Percentiles rank a stretch among this genome's conserved stretches.
Conservation (phyloP, 2,113 vertebrate species). For the Cynocephalus volans region DNA sequence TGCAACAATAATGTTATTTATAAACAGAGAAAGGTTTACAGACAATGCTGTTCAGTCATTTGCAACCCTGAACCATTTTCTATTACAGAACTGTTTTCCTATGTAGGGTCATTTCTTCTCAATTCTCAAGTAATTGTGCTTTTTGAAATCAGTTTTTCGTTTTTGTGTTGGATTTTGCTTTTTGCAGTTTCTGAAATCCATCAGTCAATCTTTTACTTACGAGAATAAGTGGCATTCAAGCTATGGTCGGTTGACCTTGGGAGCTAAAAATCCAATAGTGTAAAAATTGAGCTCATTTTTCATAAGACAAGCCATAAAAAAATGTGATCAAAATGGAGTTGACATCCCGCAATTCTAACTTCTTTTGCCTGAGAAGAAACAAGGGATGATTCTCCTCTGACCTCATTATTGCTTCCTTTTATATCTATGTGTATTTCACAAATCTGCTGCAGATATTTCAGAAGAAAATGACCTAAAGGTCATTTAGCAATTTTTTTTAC, state of each 20-base stretch:
- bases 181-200: conserved; percentile 61
- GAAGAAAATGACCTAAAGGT: conserved; percentile 26
- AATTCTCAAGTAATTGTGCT: neutral
- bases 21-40: neutral
- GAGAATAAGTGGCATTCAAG: conserved; percentile 68
- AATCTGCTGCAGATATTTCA: neutral
- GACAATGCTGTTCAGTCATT: neutral
- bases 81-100: conserved; percentile 37
- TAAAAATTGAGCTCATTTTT: conserved; percentile 81
- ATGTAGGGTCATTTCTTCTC: conserved; percentile 12
- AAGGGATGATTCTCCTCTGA: conserved; percentile 1
- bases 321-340: conserved; percentile 64
- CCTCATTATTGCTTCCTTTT: conserved; percentile 47
- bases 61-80: neutral
- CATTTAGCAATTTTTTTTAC: neutral
- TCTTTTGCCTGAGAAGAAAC: conserved; percentile 65
- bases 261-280: conserved; percentile 73
- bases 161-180: conserved; percentile 37
- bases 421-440: neutral
- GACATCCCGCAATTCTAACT: conserved; percentile 68
- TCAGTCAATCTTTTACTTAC: conserved; percentile 58
- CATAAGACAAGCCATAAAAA: conserved; percentile 71
- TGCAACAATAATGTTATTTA: neutral
- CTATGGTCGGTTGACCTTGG: conserved; percentile 39
- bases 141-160: conserved; percentile 44